Evolutionary conservation across 2,888 invertebrate genomes (phyloP), one percentile per base, ranked within the genome.

Genomic region (Drosophila melanocephala): DNA sequence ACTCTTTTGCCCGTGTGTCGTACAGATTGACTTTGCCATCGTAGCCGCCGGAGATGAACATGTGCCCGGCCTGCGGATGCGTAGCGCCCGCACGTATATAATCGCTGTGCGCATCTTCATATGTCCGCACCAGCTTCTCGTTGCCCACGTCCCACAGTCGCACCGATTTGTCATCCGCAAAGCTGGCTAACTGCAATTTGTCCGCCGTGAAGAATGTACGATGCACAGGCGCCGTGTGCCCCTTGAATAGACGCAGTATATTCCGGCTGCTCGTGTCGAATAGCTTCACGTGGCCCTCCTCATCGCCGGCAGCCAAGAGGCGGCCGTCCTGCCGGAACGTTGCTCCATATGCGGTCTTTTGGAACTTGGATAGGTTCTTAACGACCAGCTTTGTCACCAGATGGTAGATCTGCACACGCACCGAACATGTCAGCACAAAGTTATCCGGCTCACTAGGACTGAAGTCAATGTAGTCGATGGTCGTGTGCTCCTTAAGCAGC

Each of bases 351-450:
- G 97, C 97, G 66, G 95, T 95, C 92, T 97, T 96, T 89, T 96
- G 95, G 93, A 98, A 98, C 80, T 96, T 95, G 28, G 97, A 97
- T 37, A 98, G 94, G 91, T 97, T 97, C 90, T 97, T 97, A 0
- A 95, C 95, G 0, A 97, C 97, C 68, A 96, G 94, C 93, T 97
- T 97, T 42, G 97, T 97, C 53, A 97, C 96, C 1, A 97, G 97
- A 93, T 97, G 97, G 92, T 98, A 98, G 22, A 98, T 94, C 94
- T 97, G 96, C 81, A 98, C 97, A 92, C 97, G 95, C 1, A 97
- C 97, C 0, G 98, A 98, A 92, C 97, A 98, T 64, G 99, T 98
- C 26, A 98, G 97, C 10, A 98, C 98, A 94, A 99, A 97, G 92
- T 97, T 96, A 94, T 97, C 95, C 0, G 99, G 98, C 90, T 97